Conservation (phyloP, 2,797 vertebrate genomes). For the Chiroxiphia lanceolata region DNA sequence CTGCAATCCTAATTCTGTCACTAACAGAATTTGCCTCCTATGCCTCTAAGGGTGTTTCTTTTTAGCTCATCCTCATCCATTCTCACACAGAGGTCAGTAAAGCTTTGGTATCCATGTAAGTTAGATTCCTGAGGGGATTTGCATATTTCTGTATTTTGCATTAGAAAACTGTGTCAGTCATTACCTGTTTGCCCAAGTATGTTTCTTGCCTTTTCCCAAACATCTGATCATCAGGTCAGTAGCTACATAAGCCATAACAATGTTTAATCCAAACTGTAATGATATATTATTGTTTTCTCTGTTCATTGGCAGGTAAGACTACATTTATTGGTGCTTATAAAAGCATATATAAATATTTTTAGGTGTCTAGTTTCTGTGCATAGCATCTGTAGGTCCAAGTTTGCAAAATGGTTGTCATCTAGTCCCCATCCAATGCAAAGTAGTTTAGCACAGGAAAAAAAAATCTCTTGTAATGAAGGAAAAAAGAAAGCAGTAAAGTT, state of each 20-base stretch:
- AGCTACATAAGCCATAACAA: background rate
- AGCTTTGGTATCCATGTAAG: background rate
- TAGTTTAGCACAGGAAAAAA: background rate
- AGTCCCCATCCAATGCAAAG: background rate
- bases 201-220: background rate
- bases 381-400: background rate
- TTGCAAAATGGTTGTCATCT: background rate
- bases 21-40: background rate
- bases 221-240: background rate
- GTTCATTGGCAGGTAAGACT: background rate
- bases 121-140: background rate
- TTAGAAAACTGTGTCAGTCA: background rate
- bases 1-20: background rate
- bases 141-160: background rate
- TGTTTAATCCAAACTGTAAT: background rate
- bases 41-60: background rate
- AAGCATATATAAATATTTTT: background rate
- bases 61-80: background rate
- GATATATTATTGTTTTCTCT: background rate
- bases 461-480: background rate
- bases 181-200: background rate
- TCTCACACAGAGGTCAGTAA: background rate
- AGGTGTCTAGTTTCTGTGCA: background rate
- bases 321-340: background rate
- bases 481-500: background rate